These are phyloP conservation scores for Monopterus albus DNA, from an alignment of 2,113 vertebrate species.

Conservation along the genomic window DNA sequence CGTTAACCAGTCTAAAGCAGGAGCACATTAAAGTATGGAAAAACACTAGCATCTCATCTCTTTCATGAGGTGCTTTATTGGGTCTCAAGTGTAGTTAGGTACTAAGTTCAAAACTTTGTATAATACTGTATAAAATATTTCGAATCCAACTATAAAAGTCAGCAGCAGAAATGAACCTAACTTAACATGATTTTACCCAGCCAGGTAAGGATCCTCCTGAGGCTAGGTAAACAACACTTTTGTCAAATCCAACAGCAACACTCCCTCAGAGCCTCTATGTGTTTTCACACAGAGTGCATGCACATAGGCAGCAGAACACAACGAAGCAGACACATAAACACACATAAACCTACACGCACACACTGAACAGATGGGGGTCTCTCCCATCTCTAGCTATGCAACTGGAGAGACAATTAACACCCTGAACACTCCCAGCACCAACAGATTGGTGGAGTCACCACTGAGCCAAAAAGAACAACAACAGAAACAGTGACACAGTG, in stretches of 20 bases:
- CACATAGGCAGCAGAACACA: conserved; percentile 16
- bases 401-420: conserved; percentile 70
- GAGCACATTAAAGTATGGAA: no score
- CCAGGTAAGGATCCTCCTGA: conserved; percentile 27
- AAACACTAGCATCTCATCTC: no score
- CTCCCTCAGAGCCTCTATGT: conserved; percentile 10
- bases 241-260: conserved; percentile 34
- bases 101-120: background rate
- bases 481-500: conserved; percentile 48
- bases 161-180: conserved; percentile 34
- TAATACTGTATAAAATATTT: conserved; percentile 15
- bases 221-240: conserved; percentile 46
- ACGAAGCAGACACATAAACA: conserved; percentile 27
- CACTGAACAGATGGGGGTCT: conserved; percentile 63
- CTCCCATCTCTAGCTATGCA: conserved; percentile 50
- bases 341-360: conserved; percentile 43
- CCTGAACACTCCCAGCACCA: conserved; percentile 50
- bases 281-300: conserved; percentile 37
- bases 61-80: background rate
- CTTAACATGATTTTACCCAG: conserved; percentile 22
- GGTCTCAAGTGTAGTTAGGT: background rate
- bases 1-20: no score
- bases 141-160: conserved; percentile 4
- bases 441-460: conserved; percentile 67
- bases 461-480: conserved; percentile 60